Percentiles rank a stretch among this genome's conserved stretches.
phyloP scores from a whole-genome alignment of 2,113 vertebrate species.

The Malurus elegans region DNA sequence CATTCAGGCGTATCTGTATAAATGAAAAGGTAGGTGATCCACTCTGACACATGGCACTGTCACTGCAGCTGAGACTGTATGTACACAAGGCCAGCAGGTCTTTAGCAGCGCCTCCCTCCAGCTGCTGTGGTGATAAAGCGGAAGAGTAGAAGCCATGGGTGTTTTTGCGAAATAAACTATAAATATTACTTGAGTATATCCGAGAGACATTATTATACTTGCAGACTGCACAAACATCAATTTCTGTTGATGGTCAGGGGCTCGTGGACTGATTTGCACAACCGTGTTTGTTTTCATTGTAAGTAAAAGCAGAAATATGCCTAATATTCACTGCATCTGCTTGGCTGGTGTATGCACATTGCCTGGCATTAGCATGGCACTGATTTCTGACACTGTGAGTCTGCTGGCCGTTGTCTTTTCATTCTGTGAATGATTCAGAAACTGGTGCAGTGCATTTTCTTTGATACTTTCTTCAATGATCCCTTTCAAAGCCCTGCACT shows the following conservation, averaged over 20 bases:
- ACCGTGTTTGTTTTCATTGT: not conserved
- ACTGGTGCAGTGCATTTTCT: not conserved
- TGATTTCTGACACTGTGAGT: not conserved
- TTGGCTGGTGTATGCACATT: not conserved
- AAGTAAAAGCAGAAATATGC: not conserved
- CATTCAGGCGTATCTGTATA: rapidly evolving
- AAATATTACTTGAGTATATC: not conserved
- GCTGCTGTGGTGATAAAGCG: not conserved
- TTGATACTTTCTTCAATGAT: not conserved
- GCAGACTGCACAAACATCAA: rapidly evolving
- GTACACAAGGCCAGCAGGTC: rapidly evolving
- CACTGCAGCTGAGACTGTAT: rapidly evolving
- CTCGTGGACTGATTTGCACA: rapidly evolving
- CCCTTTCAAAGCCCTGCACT: not conserved
- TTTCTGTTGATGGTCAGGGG: not conserved
- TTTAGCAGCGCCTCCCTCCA: not conserved
- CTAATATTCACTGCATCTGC: not conserved
- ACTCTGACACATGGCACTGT: rapidly evolving
- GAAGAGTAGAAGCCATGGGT: not conserved
- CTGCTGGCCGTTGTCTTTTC: not conserved
- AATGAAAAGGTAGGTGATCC: not conserved
- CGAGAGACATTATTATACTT: not conserved
- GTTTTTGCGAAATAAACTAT: not conserved
- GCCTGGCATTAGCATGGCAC: not conserved
- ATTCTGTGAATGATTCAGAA: not conserved